A percentile compares a stretch with the other conserved stretches of the same genome.
phyloP scores from a whole-genome alignment of 2,797 vertebrate genomes.

The Melanotaenia trifasciata region DNA sequence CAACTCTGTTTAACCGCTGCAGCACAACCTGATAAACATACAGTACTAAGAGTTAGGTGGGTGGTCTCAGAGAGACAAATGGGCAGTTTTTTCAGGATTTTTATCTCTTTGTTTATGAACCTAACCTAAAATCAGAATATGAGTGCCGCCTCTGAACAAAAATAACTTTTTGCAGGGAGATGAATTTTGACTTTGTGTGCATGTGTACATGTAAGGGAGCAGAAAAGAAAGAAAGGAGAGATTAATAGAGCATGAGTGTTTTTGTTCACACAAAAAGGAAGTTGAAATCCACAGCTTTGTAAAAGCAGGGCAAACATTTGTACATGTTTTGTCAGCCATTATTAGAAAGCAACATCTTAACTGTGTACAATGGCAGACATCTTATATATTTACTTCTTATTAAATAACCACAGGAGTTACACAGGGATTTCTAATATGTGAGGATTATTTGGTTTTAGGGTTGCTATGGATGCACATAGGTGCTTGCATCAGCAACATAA shows the following conservation, averaged over 20 bases:
- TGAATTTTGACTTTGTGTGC: conserved; percentile 10
- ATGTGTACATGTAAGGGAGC: conserved; percentile 12
- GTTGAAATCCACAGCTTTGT: neutral
- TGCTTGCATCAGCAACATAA: neutral
- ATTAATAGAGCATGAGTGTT: neutral
- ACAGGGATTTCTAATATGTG: neutral
- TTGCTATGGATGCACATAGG: neutral
- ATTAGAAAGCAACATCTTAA: too few species aligned
- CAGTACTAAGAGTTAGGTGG: conserved; percentile 28
- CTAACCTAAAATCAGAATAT: conserved; percentile 11
- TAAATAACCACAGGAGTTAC: neutral
- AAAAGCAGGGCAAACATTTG: neutral
- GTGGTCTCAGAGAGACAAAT: conserved; percentile 40
- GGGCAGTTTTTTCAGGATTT: conserved; percentile 7
- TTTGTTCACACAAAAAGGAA: neutral
- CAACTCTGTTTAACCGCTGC: conserved; percentile 33
- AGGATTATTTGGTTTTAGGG: neutral
- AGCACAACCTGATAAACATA: conserved; percentile 35
- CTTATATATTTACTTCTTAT: neutral
- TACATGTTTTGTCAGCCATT: neutral
- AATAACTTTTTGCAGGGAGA: conserved; percentile 23
- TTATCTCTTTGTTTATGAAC: conserved; percentile 39
- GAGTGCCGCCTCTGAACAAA: conserved; percentile 7
- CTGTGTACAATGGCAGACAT: too few species aligned
- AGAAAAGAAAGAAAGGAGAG: conserved; percentile 4